These are phyloP conservation scores for Cotesia congregata DNA, from an alignment of 2,888 invertebrate genomes.

Conservation along the genomic window DNA sequence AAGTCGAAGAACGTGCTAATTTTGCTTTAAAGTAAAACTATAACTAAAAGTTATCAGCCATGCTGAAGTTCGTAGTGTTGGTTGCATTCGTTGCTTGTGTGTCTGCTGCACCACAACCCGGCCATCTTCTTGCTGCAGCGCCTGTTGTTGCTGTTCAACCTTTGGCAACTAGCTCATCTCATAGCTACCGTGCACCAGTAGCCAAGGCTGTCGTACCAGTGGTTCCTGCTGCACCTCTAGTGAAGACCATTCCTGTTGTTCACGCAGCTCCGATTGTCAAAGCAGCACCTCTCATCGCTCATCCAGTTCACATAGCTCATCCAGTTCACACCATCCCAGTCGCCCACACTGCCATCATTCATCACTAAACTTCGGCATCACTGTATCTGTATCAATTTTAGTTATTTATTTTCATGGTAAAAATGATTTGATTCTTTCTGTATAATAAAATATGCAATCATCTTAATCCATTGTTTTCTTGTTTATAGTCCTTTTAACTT, in stretches of 20 bases:
- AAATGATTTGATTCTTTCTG: constrained; percentile 10
- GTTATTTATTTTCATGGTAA: constrained; percentile 14
- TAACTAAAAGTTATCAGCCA: constrained; percentile 32
- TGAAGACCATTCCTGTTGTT: constrained; percentile 57
- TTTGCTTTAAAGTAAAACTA: not conserved
- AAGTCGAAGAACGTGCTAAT: constrained; percentile 11
- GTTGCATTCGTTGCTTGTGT: constrained; percentile 58
- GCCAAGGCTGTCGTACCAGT: constrained; percentile 61
- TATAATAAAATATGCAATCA: not conserved
- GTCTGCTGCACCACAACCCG: constrained; percentile 64
- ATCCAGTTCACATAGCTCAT: constrained; percentile 29
- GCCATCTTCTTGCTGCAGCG: constrained; percentile 48
- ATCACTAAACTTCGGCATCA: constrained; percentile 56
- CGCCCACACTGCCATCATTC: constrained; percentile 76
- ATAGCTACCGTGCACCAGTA: constrained; percentile 71
- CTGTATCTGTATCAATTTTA: constrained; percentile 55
- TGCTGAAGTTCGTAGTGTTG: constrained; percentile 50
- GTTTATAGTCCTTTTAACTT: too few species aligned
- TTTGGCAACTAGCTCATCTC: constrained; percentile 67
- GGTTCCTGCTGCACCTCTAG: constrained; percentile 59
- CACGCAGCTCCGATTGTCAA: constrained; percentile 35
- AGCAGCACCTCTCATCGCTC: constrained; percentile 33
- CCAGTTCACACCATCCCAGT: constrained; percentile 35
- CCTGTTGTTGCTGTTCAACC: constrained; percentile 65
- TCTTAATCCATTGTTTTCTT: not conserved